Evolutionary conservation across 1,140 invertebrate genomes (phyloP).

Genomic region (Trichonephila clavata): DNA sequence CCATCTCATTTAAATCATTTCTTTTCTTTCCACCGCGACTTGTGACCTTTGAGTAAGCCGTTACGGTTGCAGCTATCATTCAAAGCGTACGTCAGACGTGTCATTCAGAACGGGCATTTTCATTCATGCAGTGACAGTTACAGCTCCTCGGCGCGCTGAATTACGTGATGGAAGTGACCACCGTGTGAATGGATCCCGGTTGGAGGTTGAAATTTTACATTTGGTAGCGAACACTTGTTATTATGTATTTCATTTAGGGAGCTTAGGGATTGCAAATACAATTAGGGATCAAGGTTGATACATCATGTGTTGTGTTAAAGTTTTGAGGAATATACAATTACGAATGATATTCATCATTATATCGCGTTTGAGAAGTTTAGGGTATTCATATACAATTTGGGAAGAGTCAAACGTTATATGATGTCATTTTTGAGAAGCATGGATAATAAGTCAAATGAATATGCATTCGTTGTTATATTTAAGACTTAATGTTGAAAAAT

Average conservation of each 20-base stretch:
- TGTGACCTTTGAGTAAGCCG: slow-evolving; percentile 53
- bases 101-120: slow-evolving; percentile 54
- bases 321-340: too few species aligned
- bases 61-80: slow-evolving; percentile 69
- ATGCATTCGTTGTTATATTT: too few species aligned
- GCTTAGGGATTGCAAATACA: neutral
- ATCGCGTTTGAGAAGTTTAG: too few species aligned
- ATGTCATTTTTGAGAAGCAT: too few species aligned
- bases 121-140: slow-evolving; percentile 58
- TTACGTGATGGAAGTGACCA: slow-evolving; percentile 47
- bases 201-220: neutral
- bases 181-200: slow-evolving; percentile 25
- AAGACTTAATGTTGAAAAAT: too few species aligned
- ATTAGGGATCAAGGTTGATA: too few species aligned
- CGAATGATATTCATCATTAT: too few species aligned
- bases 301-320: too few species aligned
- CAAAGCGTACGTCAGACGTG: slow-evolving; percentile 62
- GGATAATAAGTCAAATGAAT: too few species aligned
- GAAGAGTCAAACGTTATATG: too few species aligned
- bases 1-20: slow-evolving; percentile 30
- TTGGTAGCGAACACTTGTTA: neutral
- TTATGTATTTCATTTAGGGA: neutral
- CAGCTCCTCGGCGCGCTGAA: neutral
- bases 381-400: too few species aligned
- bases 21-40: slow-evolving; percentile 9